Evolutionary conservation across 2,113 vertebrate genomes (phyloP).

Genomic region (Urocolius indicus): DNA sequence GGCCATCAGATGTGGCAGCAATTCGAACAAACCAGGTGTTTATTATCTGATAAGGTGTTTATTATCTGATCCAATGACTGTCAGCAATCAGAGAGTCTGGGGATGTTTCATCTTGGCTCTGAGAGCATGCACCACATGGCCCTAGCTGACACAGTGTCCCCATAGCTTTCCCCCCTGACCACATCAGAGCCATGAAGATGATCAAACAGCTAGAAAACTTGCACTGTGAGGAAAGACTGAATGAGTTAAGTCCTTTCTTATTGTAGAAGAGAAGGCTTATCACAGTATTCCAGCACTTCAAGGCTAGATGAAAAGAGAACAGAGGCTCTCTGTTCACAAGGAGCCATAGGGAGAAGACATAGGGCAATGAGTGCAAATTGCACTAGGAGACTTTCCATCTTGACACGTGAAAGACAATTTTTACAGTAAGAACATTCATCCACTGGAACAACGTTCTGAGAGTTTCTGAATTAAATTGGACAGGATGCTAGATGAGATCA

Average conservation of each 20-base stretch:
- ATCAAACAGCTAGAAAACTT: neutral
- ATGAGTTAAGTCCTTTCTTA: neutral
- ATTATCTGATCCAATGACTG: neutral
- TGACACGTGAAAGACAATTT: neutral
- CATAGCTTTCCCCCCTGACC: neutral
- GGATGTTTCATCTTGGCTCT: neutral
- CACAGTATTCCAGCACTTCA: neutral
- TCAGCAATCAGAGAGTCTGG: neutral
- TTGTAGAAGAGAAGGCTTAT: neutral
- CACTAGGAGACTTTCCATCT: neutral
- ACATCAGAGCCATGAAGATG: neutral
- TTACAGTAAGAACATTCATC: neutral
- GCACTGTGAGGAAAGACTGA: neutral
- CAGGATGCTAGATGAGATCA: neutral
- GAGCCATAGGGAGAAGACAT: neutral
- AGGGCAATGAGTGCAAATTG: neutral
- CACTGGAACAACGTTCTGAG: neutral
- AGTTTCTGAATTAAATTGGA: neutral
- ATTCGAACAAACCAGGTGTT: neutral
- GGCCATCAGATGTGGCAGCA: rapidly evolving
- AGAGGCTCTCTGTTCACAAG: neutral
- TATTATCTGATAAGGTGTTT: neutral
- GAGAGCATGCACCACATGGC: rapidly evolving
- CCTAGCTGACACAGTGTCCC: neutral
- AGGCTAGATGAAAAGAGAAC: neutral